Evolutionary conservation across 2,113 vertebrate species (phyloP).

Genomic region (Lichenostomus cassidix): DNA sequence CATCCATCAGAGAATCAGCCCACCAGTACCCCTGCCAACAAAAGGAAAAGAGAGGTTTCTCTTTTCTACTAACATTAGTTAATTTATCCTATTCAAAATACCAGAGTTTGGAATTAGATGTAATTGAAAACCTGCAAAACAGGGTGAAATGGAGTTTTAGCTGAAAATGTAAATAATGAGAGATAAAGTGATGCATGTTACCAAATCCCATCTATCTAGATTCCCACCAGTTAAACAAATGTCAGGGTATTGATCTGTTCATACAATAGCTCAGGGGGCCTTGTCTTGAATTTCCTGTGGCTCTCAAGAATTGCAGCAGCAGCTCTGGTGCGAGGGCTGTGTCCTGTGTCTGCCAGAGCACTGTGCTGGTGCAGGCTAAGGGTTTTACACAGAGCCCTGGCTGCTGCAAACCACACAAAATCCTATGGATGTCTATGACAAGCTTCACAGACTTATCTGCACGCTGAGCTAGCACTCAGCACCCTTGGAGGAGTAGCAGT

Average conservation of each 20-base stretch:
- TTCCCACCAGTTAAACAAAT: slow-evolving; percentile 49
- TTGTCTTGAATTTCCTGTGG: neutral
- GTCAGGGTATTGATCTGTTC: slow-evolving; percentile 52
- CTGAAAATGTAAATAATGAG: slow-evolving; percentile 39
- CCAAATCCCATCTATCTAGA: slow-evolving; percentile 1
- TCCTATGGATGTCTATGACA: neutral
- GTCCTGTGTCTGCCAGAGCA: accelerated
- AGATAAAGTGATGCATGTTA: slow-evolving; percentile 35
- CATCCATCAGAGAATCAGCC: neutral
- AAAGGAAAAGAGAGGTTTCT: neutral
- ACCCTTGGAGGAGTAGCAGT: neutral
- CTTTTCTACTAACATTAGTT: neutral
- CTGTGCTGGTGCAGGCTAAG: neutral
- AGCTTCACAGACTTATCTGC: accelerated
- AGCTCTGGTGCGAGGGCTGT: neutral
- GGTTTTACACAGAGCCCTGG: neutral
- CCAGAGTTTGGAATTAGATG: neutral
- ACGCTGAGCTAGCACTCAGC: accelerated
- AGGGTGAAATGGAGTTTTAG: slow-evolving; percentile 19
- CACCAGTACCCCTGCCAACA: neutral
- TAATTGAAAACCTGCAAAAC: slow-evolving; percentile 51
- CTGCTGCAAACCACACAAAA: neutral
- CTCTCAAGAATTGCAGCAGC: neutral
- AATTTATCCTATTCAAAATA: slow-evolving; percentile 28
- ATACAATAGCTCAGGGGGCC: neutral